Evolutionary conservation across 2,113 vertebrate genomes (phyloP).

Genomic region (Garra rufa): DNA sequence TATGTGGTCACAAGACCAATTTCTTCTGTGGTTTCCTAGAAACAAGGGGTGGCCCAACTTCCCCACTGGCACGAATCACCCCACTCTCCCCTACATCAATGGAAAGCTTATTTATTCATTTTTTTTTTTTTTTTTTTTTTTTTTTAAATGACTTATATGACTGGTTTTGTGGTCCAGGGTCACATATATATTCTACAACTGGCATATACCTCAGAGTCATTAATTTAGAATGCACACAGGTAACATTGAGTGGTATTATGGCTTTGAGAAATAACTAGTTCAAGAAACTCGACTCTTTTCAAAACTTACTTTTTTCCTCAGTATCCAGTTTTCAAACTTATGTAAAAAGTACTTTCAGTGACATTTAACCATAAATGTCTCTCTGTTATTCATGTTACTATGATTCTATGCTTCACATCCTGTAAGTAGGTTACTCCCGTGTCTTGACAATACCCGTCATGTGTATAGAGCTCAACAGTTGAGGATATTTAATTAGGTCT

Average conservation of each 20-base stretch:
- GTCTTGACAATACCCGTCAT: constrained; percentile 48
- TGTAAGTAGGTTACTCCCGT: constrained; percentile 26
- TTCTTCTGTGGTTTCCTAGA: too few species aligned
- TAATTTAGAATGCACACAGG: not conserved
- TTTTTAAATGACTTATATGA: too few species aligned
- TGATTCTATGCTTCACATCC: not conserved
- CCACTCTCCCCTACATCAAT: too few species aligned
- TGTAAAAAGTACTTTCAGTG: not conserved
- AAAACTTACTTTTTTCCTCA: not conserved
- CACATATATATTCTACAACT: too few species aligned
- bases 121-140: too few species aligned
- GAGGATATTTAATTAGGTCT: constrained; percentile 50
- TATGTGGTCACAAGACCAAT: too few species aligned
- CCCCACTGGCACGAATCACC: too few species aligned
- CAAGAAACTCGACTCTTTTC: not conserved
- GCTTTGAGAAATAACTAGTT: not conserved
- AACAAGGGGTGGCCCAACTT: too few species aligned
- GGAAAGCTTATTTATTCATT: too few species aligned
- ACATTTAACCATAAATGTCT: not conserved
- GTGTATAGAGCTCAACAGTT: constrained; percentile 39
- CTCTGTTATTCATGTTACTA: not conserved
- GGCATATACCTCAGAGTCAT: too few species aligned
- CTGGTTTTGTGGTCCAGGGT: too few species aligned
- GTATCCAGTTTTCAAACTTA: not conserved
- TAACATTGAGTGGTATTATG: not conserved